These are phyloP conservation scores for Pelvicachromis taeniatus DNA, from an alignment of 2,113 vertebrate genomes.

Conservation along the genomic window DNA sequence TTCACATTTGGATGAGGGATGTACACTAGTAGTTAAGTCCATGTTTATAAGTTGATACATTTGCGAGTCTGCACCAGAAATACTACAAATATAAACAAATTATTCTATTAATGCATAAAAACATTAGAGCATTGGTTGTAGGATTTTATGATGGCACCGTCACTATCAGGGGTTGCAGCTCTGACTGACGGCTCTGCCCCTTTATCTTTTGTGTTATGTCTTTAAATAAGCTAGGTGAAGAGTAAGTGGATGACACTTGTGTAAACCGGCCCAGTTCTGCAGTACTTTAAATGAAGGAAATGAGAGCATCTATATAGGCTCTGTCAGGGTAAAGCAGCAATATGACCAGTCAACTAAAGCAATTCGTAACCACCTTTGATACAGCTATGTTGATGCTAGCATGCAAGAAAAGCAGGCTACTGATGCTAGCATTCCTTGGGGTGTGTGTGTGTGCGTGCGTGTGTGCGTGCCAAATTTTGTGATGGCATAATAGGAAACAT, in stretches of 20 bases:
- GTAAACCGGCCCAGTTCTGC: background rate
- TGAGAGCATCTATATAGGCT: background rate
- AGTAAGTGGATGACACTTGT: background rate
- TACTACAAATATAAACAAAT: background rate
- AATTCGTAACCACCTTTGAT: background rate
- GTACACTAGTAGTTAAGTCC: background rate
- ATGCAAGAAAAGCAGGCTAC: accelerated
- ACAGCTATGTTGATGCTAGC: background rate
- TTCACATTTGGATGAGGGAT: background rate
- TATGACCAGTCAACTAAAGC: background rate
- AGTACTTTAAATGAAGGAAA: background rate
- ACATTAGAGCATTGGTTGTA: background rate
- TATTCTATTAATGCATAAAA: background rate
- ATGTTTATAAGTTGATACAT: background rate
- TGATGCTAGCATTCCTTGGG: background rate
- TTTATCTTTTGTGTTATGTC: background rate
- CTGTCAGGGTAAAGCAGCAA: background rate
- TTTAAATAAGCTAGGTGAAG: background rate
- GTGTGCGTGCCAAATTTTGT: background rate
- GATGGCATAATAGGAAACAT: background rate
- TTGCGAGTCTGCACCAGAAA: background rate
- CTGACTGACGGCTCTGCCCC: background rate
- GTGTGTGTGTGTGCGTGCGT: background rate
- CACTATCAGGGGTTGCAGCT: background rate
- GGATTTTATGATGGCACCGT: background rate